These are phyloP conservation scores for Perca flavescens DNA, from an alignment of 2,113 vertebrate species.

Conservation along the genomic window DNA sequence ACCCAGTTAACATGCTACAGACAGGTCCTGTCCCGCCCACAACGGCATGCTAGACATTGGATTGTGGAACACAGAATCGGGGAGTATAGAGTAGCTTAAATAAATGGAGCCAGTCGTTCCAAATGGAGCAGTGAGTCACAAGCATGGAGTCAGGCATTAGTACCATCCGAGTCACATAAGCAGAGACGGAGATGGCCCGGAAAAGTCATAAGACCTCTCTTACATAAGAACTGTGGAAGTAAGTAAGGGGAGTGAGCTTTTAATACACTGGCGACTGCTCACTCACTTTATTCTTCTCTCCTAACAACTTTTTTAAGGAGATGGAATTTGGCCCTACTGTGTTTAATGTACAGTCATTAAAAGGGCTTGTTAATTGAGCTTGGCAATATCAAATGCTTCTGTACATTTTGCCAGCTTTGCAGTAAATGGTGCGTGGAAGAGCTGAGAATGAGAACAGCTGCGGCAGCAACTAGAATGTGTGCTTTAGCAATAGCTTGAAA, in stretches of 20 bases:
- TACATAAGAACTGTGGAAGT: slow-evolving; percentile 64
- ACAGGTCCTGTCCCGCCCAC: slow-evolving; percentile 64
- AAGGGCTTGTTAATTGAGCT: slow-evolving; percentile 64
- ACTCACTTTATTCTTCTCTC: slow-evolving; percentile 46
- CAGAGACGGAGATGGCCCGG: slow-evolving; percentile 45
- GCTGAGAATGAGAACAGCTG: slow-evolving; percentile 67
- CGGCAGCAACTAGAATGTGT: slow-evolving; percentile 39
- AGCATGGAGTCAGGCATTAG: slow-evolving; percentile 57
- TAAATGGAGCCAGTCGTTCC: slow-evolving; percentile 52
- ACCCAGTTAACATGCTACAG: slow-evolving; percentile 49
- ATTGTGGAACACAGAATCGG: slow-evolving; percentile 43
- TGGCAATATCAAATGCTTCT: slow-evolving; percentile 49
- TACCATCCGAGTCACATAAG: slow-evolving; percentile 42
- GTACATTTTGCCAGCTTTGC: slow-evolving; percentile 58
- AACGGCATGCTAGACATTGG: slow-evolving; percentile 48
- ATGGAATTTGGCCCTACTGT: slow-evolving; percentile 46
- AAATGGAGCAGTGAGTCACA: slow-evolving; percentile 64
- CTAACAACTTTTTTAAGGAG: slow-evolving; percentile 34
- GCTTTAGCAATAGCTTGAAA: slow-evolving; percentile 42
- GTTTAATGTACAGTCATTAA: slow-evolving; percentile 53
- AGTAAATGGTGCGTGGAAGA: slow-evolving; percentile 69
- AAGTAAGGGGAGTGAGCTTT: slow-evolving; percentile 60
- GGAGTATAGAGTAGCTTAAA: slow-evolving; percentile 19
- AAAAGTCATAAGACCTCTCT: slow-evolving; percentile 73
- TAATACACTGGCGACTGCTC: slow-evolving; percentile 55